Evolutionary conservation across 2,888 invertebrate genomes (phyloP).

Genomic region (Eupithecia subumbrata): DNA sequence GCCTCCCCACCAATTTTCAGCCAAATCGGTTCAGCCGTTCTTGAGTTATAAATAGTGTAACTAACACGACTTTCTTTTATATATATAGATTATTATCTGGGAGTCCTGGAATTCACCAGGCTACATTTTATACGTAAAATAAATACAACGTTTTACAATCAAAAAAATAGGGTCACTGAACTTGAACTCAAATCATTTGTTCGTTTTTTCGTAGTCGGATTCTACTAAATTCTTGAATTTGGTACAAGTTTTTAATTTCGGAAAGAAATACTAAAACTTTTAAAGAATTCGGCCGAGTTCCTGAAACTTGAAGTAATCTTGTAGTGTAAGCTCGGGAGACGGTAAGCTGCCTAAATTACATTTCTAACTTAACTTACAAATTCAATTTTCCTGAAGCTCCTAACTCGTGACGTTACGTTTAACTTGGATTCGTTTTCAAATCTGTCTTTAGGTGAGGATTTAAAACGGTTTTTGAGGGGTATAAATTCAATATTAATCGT

Average conservation of each 20-base stretch:
- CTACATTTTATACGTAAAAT: no score
- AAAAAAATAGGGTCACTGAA: no score
- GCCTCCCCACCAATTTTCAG: no score
- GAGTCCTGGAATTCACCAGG: no score
- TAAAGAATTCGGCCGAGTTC: not conserved
- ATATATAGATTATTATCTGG: no score
- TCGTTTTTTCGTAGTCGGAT: no score
- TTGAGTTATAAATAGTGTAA: no score
- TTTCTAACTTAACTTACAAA: conserved; percentile 21
- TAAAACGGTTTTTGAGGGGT: not conserved
- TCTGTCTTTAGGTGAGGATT: not conserved
- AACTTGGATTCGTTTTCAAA: conserved; percentile 4
- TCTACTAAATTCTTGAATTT: no score
- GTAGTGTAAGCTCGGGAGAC: conserved; percentile 5
- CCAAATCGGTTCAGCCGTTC: no score
- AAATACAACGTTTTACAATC: no score
- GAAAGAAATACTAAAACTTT: not conserved
- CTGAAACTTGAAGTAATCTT: conserved; percentile 3
- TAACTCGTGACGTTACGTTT: conserved; percentile 13
- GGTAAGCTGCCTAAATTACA: conserved; percentile 18
- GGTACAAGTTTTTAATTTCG: not conserved
- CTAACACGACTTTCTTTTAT: no score
- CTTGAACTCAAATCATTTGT: no score
- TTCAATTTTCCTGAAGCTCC: conserved; percentile 23
- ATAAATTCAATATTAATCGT: not conserved